phyloP scores from a whole-genome alignment of 2,888 invertebrate species.

The Machimus atricapillus region DNA sequence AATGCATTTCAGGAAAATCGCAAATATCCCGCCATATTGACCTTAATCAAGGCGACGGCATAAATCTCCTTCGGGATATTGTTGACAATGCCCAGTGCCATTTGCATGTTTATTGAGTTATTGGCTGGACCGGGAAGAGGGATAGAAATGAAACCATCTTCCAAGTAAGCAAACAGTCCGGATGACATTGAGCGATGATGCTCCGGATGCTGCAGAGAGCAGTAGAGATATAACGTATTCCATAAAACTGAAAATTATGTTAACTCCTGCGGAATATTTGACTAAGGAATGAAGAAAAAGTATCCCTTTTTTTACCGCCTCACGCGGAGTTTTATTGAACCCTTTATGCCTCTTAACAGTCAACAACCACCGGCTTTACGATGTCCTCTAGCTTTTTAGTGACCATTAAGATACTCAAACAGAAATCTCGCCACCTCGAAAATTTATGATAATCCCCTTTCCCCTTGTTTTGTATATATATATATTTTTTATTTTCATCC shows the following conservation, averaged over 20 bases:
- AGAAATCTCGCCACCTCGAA: neutral
- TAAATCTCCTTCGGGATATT: conserved; percentile 2
- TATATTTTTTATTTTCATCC: neutral
- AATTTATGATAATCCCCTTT: conserved; percentile 24
- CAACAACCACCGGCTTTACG: neutral
- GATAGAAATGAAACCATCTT: neutral
- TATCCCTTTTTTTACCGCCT: neutral
- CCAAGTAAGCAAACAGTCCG: conserved; percentile 4
- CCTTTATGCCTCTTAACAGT: neutral
- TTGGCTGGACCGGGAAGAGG: neutral
- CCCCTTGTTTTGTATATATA: neutral
- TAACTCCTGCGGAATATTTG: neutral
- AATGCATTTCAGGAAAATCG: neutral
- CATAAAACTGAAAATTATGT: neutral
- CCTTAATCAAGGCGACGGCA: conserved; percentile 25
- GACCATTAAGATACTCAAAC: conserved; percentile 26
- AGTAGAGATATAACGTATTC: neutral
- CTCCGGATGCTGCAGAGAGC: neutral
- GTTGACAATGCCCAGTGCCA: conserved; percentile 15
- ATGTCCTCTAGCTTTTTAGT: conserved; percentile 7
- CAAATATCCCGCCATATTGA: conserved; percentile 30
- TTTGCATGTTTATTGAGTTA: conserved; percentile 38
- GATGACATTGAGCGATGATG: conserved; percentile 27
- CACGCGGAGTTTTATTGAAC: conserved; percentile 21
- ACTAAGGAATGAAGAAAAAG: neutral